Base-by-base conservation (phyloP, 92 coral and sea anemone genomes). In the Anthopleura xanthogrammica region DNA sequence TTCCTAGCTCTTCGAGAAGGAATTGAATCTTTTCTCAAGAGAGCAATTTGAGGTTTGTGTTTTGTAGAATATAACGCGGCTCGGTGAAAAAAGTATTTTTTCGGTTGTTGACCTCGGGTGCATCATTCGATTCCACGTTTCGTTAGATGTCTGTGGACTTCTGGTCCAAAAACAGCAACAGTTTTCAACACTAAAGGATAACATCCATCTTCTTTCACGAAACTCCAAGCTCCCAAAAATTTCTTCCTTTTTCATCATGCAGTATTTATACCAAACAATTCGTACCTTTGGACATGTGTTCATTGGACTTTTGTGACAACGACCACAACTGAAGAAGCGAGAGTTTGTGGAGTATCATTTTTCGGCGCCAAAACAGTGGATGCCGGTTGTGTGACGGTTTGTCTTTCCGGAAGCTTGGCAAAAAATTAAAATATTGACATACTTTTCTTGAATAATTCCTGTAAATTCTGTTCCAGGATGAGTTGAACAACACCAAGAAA, bases 381-480 rank as follows among this genome's bases (percentile, higher is more conserved):
- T 1, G 36, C 36, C 23, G 5, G 74, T 68, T 68, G 74, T 68
- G 74, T 68, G 74, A 68, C 74, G 43, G 74, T 36, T 68, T 1
- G 36, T 43, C 16, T 36, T 13, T 39, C 57, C 57, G 75, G 42
- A 41, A 23, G 77, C 11, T 62, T 1, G 7, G 1, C 10, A 68
- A 68, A 2, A 29, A 24, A 9, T 4, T 13, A 3, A 54, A 29
- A 8, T 19, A 16, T 29, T 24, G 54, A 65, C 10, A 36, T 41
- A 24, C 16, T 50, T 36, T 52, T 0, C 41, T 77, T 3, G 12
- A 68, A 68, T 52, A 77, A 50, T 80, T 41, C 2, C 22, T 81
- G 36, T 66, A 23, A 40, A 23, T 83, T 54, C 39, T 65, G 29
- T 79, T 77, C 8, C 88, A 85, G 88, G 82, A 85, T 85, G 88